Base-by-base conservation (phyloP, 2,888 invertebrate species). In the Aspidiotus rigidus region DNA sequence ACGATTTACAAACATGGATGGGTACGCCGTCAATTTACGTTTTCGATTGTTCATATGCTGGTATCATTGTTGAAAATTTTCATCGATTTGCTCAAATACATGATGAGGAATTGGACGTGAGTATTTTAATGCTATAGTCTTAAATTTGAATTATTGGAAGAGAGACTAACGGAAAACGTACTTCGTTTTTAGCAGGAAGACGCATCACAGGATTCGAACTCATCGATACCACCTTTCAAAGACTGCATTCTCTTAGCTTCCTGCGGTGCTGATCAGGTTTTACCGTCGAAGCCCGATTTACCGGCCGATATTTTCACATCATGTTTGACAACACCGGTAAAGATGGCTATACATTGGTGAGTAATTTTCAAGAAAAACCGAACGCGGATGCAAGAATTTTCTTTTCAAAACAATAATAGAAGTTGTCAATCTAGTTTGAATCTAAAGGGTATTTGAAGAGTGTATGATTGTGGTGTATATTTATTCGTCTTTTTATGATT, bases 1-100 rank as follows among this genome's bases (percentile, higher is more conserved):
- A 94, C 80, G 99, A 99, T 81, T 83, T 99, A 71, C 98, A 99
- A 83, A 88, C 90, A 60, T 99, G 99, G 99, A 96, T 99, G 96
- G 96, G 96, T 69, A 89, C 93, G 70, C 99, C 99, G 0, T 97
- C 97, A 64, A 95, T 99, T 73, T 99, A 97, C 80, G 97, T 99
- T 28, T 99, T 96, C 80, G 99, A 99, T 80, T 99, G 98, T 81
- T 95, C 96, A 69, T 96, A 94, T 81, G 98, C 99, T 13, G 99
- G 97, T 71, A 89, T 94, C 74, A 94, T 99, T 75, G 87, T 99
- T 60, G 92, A 96, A 74, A 88, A 88, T 70, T 93, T 93, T 79
- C 86, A 88, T 76, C 85, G 86, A 74, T 95, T 93, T 80, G 94
- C 94, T 5, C 87, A 87, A 40, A 94, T 95, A 77, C 95, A 94